Percentiles rank a stretch among this genome's conserved stretches.
phyloP scores from a whole-genome alignment of 2,888 invertebrate species.

The Folsomia candida region DNA sequence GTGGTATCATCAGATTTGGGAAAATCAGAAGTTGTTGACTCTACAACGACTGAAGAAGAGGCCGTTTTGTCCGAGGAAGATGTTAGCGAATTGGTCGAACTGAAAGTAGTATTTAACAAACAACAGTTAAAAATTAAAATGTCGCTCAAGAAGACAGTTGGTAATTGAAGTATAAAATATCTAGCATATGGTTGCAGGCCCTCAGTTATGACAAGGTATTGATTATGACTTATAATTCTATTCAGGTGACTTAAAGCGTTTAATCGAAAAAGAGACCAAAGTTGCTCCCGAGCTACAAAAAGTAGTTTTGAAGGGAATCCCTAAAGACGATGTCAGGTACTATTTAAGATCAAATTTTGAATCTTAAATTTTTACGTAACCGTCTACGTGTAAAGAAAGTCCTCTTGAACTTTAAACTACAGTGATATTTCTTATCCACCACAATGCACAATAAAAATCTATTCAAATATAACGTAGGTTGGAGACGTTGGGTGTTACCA shows the following conservation, averaged over 20 bases:
- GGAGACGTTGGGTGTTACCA: constrained; percentile 71
- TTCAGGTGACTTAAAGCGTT: constrained; percentile 39
- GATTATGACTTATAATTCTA: not conserved
- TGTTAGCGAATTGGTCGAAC: constrained; percentile 1
- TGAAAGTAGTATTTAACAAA: constrained; percentile 44
- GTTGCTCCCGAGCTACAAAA: constrained; percentile 84
- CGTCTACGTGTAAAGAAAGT: too few species aligned
- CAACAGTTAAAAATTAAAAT: constrained; percentile 36
- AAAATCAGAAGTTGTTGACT: not conserved
- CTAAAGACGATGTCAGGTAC: constrained; percentile 82
- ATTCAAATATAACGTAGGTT: too few species aligned
- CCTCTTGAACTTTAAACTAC: too few species aligned
- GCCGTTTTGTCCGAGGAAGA: not conserved
- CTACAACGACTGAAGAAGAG: not conserved
- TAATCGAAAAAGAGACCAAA: constrained; percentile 34
- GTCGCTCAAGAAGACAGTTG: constrained; percentile 39
- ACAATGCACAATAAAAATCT: too few species aligned
- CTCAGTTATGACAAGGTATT: not conserved
- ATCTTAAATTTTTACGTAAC: too few species aligned
- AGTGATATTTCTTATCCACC: too few species aligned
- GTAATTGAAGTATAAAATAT: constrained; percentile 20
- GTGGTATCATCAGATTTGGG: not conserved
- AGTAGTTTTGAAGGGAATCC: constrained; percentile 82
- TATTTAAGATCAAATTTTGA: too few species aligned
- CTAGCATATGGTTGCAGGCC: not conserved